Evolutionary conservation across 2,797 vertebrate genomes (phyloP), one percentile per base, ranked within the genome.

Genomic region (Sebastolobus alascanus): DNA sequence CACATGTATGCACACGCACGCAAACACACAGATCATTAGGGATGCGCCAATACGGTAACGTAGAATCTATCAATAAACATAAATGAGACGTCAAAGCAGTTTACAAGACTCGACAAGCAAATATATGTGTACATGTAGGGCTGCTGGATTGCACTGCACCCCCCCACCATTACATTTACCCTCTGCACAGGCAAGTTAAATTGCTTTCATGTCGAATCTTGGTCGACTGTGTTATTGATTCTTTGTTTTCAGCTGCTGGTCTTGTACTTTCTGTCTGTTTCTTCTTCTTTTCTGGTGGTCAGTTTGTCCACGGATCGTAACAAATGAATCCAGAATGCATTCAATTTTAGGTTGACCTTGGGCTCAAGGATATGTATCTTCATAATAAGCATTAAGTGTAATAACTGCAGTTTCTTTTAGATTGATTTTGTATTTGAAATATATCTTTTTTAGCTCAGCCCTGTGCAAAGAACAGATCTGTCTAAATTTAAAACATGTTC

Each of bases 51-150:
- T 87, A 90, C 80, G 89, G 85, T 86, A 89, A 59, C 76, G 68
- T 79, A 37, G 38, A 63, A 87, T 84, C 79, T 64, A 86, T 90
- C 86, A 91, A 83, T 90, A 87, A 84, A 60, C 67, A 80, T 83
- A 83, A 87, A 89, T 76, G 71, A 90, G 71, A 87, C 11, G 64
- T 85, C 81, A 86, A 63, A 80, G 79, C 52, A 33, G 25, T 71
- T 83, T 78, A 83, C 67, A 65, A 81, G 52, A 77, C 50, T 66
- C 10, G 29, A 71, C 70, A 79, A 77, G 74, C 27, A 55, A 69
- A 66, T 89, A 68, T 50, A 16, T 29, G 43, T 73, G 67, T 40
- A 68, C n/a, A 63, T 18, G 55, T 46, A 18, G 46, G 46, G 69
- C 31, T 68, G 56, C 72, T 71, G 63, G 67, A 73, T 78, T 58